A percentile compares a stretch with the other conserved stretches of the same genome.
Conservation (phyloP, 2,888 invertebrate species). For the Xestia rhomboidea region DNA sequence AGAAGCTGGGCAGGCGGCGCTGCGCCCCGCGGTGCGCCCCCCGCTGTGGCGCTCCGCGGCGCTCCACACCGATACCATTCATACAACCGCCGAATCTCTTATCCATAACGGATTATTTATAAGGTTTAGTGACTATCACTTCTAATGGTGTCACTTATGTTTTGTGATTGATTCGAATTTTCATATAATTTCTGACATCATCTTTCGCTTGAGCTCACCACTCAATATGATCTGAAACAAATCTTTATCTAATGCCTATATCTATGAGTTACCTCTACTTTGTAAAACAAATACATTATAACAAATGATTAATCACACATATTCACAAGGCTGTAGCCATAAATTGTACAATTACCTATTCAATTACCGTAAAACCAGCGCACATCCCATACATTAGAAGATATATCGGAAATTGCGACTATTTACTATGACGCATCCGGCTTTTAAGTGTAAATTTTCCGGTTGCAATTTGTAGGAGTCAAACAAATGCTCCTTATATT, state of each 20-base stretch:
- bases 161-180: slow-evolving; percentile 37
- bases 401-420: slow-evolving; percentile 88
- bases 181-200: slow-evolving; percentile 15
- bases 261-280: not conserved
- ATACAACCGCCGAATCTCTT: slow-evolving; percentile 75
- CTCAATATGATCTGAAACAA: not conserved
- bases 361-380: slow-evolving; percentile 75
- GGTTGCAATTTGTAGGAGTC: slow-evolving; percentile 86
- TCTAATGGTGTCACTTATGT: slow-evolving; percentile 60
- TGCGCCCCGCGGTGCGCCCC: slow-evolving; percentile 75
- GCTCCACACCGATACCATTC: slow-evolving; percentile 83
- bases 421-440: slow-evolving; percentile 86
- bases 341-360: slow-evolving; percentile 67
- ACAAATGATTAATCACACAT: slow-evolving; percentile 43
- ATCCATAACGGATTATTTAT: slow-evolving; percentile 78
- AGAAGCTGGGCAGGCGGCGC: slow-evolving; percentile 73
- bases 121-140: slow-evolving; percentile 75
- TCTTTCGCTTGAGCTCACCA: not conserved
- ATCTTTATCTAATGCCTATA: not conserved
- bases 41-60: slow-evolving; percentile 60
- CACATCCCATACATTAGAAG: slow-evolving; percentile 81
- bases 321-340: slow-evolving; percentile 65
- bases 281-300: slow-evolving; percentile 17
- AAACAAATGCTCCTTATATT: slow-evolving; percentile 73
- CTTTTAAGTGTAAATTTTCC: slow-evolving; percentile 90